phyloP scores from a whole-genome alignment of 2,888 invertebrate genomes.

The Hydrotaea cyrtoneurina region DNA sequence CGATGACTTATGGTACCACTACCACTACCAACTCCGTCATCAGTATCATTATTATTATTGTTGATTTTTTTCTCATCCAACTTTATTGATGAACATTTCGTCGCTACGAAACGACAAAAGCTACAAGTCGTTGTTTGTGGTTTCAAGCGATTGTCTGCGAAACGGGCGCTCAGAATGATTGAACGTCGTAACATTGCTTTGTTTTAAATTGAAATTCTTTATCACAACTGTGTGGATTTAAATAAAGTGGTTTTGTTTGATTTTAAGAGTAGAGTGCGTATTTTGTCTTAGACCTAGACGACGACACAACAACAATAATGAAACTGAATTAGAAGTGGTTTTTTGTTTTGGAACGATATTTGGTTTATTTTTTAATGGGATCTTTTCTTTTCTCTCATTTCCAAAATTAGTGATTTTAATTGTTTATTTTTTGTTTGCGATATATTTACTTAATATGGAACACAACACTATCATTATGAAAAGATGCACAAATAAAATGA shows the following conservation, averaged over 20 bases:
- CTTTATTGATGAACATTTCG: constrained; percentile 51
- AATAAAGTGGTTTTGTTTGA: constrained; percentile 31
- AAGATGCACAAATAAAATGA: constrained; percentile 57
- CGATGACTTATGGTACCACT: constrained; percentile 73
- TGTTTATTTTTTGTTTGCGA: constrained; percentile 30
- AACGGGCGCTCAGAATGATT: constrained; percentile 75
- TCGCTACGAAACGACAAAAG: neutral
- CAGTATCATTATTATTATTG: constrained; percentile 76
- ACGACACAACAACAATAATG: constrained; percentile 77
- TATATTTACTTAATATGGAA: constrained; percentile 51
- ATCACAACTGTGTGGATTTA: constrained; percentile 25
- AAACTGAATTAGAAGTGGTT: constrained; percentile 76
- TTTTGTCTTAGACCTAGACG: constrained; percentile 68
- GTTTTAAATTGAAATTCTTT: constrained; percentile 51
- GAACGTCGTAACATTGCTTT: constrained; percentile 79
- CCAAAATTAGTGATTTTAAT: constrained; percentile 48
- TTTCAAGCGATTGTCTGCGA: constrained; percentile 53
- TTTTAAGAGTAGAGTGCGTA: constrained; percentile 59
- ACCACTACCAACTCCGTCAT: constrained; percentile 71
- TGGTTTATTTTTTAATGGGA: constrained; percentile 7
- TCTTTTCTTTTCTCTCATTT: constrained; percentile 38
- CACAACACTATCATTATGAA: constrained; percentile 60
- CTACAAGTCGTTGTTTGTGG: constrained; percentile 37
- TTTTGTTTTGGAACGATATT: neutral
- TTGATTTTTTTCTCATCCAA: constrained; percentile 56